These are phyloP conservation scores for Kryptolebias marmoratus DNA, from an alignment of 2,113 vertebrate species.

Conservation along the genomic window DNA sequence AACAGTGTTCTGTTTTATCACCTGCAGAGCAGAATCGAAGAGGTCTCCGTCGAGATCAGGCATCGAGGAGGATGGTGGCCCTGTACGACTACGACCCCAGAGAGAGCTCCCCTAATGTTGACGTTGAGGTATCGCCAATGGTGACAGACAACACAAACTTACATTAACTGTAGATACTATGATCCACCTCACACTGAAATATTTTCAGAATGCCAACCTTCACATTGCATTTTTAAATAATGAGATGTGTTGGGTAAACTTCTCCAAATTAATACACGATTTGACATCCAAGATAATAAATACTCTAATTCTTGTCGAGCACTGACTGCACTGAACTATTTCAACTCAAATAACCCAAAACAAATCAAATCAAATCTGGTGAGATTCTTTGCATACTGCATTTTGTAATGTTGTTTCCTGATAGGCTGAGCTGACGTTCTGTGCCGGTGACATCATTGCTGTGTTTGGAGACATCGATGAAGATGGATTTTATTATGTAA, in stretches of 20 bases:
- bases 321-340: no score
- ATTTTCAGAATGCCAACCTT: no score
- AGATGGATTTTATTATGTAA: constrained; percentile 98
- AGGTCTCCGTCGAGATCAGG: constrained; percentile 74
- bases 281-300: no score
- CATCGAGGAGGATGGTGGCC: constrained; percentile 88
- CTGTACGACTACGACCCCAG: constrained; percentile 94
- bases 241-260: no score
- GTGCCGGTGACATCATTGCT: constrained; percentile 90
- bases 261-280: no score
- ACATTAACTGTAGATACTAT: neutral
- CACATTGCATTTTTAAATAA: no score
- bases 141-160: neutral
- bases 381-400: neutral
- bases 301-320: no score
- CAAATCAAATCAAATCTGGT: neutral
- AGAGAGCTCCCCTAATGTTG: constrained; percentile 94
- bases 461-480: constrained; percentile 94
- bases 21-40: constrained; percentile 74
- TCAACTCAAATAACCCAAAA: neutral
- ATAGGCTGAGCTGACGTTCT: constrained; percentile 94
- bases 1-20: neutral
- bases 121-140: constrained; percentile 86
- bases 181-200: neutral
- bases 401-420: constrained; percentile 31